These are phyloP conservation scores for Tanytarsus gracilentus DNA, from an alignment of 2,888 invertebrate species.

Conservation along the genomic window DNA sequence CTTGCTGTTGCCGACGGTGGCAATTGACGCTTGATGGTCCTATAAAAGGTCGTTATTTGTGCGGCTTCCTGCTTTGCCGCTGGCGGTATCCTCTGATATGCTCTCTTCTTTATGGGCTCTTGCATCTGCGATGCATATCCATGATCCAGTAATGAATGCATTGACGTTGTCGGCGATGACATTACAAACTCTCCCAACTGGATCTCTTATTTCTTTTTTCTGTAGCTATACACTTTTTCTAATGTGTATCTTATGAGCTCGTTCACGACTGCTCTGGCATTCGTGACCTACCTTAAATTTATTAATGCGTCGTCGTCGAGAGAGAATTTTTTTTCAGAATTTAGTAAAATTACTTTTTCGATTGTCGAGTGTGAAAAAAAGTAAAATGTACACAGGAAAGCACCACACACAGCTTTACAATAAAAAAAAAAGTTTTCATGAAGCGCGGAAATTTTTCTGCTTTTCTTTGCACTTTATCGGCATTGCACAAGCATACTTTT, in stretches of 20 bases:
- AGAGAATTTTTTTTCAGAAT: no score
- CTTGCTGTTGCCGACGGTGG: slow-evolving; percentile 18
- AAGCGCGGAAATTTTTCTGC: slow-evolving; percentile 6
- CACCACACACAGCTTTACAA: no score
- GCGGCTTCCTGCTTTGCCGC: slow-evolving; percentile 26
- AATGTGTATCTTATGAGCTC: no score
- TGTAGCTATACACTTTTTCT: not conserved
- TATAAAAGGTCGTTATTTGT: slow-evolving; percentile 27
- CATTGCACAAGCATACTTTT: not conserved
- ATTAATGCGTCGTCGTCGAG: no score
- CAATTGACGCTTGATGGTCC: slow-evolving; percentile 27
- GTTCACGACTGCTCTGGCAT: no score
- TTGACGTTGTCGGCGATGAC: slow-evolving; percentile 15
- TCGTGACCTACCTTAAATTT: no score
- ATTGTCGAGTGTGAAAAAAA: not conserved
- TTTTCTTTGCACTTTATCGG: not conserved
- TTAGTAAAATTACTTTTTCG: no score
- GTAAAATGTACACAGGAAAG: not conserved
- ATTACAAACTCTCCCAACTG: not conserved
- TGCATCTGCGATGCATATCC: slow-evolving; percentile 27
- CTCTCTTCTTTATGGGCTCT: slow-evolving; percentile 14
- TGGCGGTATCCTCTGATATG: slow-evolving; percentile 23
- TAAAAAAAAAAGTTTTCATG: slow-evolving; percentile 11
- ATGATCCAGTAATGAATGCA: slow-evolving; percentile 21
- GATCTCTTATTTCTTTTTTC: not conserved